phyloP scores from a whole-genome alignment of 2,888 invertebrate genomes.

The Vesta saturnalis region DNA sequence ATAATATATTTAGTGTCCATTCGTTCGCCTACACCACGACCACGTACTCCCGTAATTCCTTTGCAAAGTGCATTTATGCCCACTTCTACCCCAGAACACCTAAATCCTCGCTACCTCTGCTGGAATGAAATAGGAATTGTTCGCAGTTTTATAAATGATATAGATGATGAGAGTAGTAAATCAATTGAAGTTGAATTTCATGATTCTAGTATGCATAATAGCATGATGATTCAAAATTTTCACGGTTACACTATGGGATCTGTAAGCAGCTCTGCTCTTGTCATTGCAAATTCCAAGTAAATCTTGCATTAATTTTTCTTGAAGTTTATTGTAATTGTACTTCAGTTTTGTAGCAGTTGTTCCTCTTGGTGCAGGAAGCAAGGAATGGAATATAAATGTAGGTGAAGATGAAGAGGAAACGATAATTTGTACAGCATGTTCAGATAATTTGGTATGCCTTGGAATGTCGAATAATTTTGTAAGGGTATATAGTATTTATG shows the following conservation, averaged over 20 bases:
- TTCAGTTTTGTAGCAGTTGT: constrained; percentile 78
- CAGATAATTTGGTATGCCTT: constrained; percentile 81
- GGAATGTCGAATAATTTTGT: constrained; percentile 80
- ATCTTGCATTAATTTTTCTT: not conserved
- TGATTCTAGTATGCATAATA: constrained; percentile 88
- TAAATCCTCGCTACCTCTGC: constrained; percentile 77
- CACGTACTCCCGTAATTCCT: constrained; percentile 63
- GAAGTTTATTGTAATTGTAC: constrained; percentile 43
- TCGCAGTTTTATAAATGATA: constrained; percentile 75
- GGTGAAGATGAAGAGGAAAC: constrained; percentile 86
- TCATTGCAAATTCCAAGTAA: constrained; percentile 77
- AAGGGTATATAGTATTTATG: constrained; percentile 85
- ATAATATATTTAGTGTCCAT: constrained; percentile 41
- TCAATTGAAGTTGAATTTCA: constrained; percentile 96
- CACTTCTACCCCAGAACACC: constrained; percentile 84
- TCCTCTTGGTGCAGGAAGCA: constrained; percentile 77
- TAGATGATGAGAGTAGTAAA: constrained; percentile 62
- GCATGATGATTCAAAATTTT: constrained; percentile 89
- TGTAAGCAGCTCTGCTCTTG: constrained; percentile 81
- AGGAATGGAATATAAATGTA: constrained; percentile 87
- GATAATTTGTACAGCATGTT: constrained; percentile 71
- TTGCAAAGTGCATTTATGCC: constrained; percentile 91
- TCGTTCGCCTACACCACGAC: constrained; percentile 52
- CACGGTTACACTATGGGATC: constrained; percentile 88
- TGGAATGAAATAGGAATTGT: constrained; percentile 97